phyloP scores from a whole-genome alignment of 2,113 vertebrate species.

The Daphoenositta chrysoptera region DNA sequence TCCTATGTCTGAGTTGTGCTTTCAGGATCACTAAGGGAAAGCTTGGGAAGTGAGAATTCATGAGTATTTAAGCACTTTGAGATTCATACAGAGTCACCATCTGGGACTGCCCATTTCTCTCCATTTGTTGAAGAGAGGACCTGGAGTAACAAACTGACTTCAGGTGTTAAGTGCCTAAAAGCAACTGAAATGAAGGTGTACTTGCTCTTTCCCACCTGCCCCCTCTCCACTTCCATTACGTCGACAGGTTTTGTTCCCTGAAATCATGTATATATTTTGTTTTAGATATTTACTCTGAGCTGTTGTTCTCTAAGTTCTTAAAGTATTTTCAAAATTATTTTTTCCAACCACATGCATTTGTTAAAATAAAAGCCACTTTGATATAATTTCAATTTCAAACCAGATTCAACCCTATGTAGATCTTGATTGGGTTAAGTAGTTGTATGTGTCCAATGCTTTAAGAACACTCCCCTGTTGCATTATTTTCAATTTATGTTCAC shows the following conservation, averaged over 20 bases:
- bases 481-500: neutral
- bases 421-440: neutral
- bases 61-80: neutral
- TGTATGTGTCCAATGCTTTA: neutral
- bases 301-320: neutral
- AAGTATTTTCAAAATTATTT: neutral
- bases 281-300: neutral
- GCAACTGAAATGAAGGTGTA: neutral
- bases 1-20: neutral
- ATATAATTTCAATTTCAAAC: neutral
- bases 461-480: neutral
- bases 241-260: neutral
- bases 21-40: neutral
- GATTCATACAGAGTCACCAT: neutral
- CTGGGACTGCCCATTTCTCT: neutral
- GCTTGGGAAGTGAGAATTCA: neutral
- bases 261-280: neutral
- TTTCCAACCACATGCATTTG: neutral
- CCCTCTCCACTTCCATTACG: fast-evolving
- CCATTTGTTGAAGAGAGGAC: neutral
- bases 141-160: neutral
- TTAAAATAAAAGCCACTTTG: neutral
- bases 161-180: neutral
- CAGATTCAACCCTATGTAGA: neutral
- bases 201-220: neutral